Evolutionary conservation across 2,797 vertebrate genomes (phyloP), one percentile per base, ranked within the genome.

Genomic region (Melanotaenia parkinsoni): DNA sequence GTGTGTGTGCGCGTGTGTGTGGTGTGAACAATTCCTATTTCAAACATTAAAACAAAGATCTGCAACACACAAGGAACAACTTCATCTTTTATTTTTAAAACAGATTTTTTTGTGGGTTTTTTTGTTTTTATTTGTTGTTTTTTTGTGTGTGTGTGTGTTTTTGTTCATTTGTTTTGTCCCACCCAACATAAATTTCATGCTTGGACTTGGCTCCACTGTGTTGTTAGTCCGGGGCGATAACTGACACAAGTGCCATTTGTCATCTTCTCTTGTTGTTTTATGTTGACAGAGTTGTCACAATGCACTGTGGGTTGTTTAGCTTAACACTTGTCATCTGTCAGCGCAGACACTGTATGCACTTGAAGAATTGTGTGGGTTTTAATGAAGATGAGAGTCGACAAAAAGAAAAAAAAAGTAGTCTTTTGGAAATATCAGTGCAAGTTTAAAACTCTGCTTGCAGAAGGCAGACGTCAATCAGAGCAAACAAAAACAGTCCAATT

Each of bases 401-500:
- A n/a, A 16, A 40, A 45, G 32, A 68, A 70, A 75, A 57, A 54
- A 9, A 62, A 76, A 70, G 62, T 47, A 61, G 68, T 22, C 32
- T 10, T 74, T 59, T 68, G 78, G 67, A 90, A 86, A 78, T 63
- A 82, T 81, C 76, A 43, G 40, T 28, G 78, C 33, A 11, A 76
- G 72, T 86, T 74, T 75, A 68, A 76, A 81, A 82, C 66, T 73
- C 2, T 59, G 72, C 67, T 30, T 37, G 7, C 51, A 65, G 67
- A 77, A 66, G 58, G 63, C 80, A 85, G 70, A 59, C 40, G 81
- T 85, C 89, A 89, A 81, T 92, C 88, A 82, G 54, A 0, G 62
- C 30, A 7, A 62, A 64, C 63, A 83, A 84, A 89, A 89, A 89
- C 65, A 77, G 79, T 81, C 82, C 86, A 88, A 87, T 88, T 90